Percentiles rank a stretch among this genome's conserved stretches.
These are phyloP conservation scores for Marisa cornuarietis DNA, from an alignment of 1,140 invertebrate genomes.

Conservation along the genomic window DNA sequence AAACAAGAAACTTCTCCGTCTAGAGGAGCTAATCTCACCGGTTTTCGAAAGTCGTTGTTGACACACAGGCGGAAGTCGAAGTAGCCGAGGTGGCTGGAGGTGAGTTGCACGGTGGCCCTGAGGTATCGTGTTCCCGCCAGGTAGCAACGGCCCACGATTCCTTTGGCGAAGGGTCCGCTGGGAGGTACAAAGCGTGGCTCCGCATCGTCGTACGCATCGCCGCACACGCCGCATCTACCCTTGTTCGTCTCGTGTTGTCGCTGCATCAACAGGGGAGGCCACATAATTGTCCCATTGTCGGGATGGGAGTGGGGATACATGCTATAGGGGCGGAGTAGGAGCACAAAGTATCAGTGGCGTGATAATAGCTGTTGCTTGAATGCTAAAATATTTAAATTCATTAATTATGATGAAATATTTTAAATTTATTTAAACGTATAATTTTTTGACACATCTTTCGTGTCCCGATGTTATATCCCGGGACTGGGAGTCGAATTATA, in stretches of 20 bases:
- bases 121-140: constrained; percentile 43
- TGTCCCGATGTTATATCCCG: too few relatives aligned
- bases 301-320: neutral
- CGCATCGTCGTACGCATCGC: constrained; percentile 50
- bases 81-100: constrained; percentile 47
- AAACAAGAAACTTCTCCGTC: too few relatives aligned
- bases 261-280: constrained; percentile 32
- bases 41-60: constrained; percentile 41
- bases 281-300: neutral
- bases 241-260: constrained; percentile 52
- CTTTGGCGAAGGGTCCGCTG: constrained; percentile 63
- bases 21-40: constrained; percentile 11
- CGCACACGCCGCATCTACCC: constrained; percentile 65
- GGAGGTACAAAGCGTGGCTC: constrained; percentile 51
- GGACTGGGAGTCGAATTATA: too few relatives aligned
- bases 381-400: too few relatives aligned
- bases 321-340: neutral
- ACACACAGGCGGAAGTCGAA: constrained; percentile 43
- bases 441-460: too few relatives aligned
- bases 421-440: too few relatives aligned
- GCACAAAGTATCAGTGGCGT: too few relatives aligned
- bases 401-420: too few relatives aligned
- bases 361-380: too few relatives aligned
- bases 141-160: constrained; percentile 61
- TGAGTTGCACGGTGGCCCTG: constrained; percentile 38